Evolutionary conservation across 2,797 vertebrate genomes (phyloP).

Genomic region (Mormyrus hasselquistii): DNA sequence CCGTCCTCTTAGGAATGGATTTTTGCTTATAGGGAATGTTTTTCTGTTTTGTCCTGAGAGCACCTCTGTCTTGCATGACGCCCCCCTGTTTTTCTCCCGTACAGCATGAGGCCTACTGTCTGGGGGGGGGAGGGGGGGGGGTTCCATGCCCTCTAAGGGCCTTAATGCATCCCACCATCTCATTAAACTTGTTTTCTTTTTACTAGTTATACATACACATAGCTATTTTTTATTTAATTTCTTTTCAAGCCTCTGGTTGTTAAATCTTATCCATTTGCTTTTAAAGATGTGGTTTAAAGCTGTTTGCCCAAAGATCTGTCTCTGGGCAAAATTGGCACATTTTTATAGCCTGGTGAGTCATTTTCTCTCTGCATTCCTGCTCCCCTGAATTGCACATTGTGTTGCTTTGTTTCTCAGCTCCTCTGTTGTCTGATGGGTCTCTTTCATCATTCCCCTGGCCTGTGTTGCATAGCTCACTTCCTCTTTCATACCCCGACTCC

Average conservation of each 20-base stretch:
- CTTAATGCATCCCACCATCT: background rate
- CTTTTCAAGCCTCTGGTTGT: background rate
- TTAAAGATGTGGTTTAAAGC: background rate
- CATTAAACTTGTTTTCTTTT: constrained; percentile 1
- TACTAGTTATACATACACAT: background rate
- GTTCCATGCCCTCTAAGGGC: background rate
- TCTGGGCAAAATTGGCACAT: background rate
- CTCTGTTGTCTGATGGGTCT: background rate
- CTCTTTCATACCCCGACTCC: background rate
- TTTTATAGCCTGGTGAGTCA: background rate
- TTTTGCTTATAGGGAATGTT: background rate
- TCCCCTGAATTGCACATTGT: background rate
- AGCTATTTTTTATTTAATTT: background rate
- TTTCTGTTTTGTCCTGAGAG: background rate
- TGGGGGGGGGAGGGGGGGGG: background rate
- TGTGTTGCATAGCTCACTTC: background rate
- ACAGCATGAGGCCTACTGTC: background rate
- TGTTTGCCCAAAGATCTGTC: background rate
- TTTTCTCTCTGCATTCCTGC: background rate
- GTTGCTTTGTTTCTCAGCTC: background rate
- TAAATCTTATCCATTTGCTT: background rate
- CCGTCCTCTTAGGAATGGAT: background rate
- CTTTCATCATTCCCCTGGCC: background rate
- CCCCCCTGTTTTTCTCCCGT: background rate
- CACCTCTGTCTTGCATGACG: background rate